phyloP scores from a whole-genome alignment of 1,140 invertebrate genomes.

The Chrysoperla carnea region DNA sequence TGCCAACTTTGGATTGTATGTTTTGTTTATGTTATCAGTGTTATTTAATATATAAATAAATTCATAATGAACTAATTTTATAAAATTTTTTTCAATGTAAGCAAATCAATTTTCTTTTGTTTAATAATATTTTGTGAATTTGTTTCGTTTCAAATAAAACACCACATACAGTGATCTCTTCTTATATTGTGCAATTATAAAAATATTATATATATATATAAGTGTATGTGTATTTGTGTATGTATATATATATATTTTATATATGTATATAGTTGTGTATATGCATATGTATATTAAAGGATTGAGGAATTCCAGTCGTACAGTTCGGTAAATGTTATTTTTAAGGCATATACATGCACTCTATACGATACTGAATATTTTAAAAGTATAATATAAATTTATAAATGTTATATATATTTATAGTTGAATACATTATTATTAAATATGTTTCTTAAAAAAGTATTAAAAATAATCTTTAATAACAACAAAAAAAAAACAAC shows the following conservation, averaged over 20 bases:
- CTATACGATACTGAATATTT: not conserved
- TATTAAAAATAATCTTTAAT: no score
- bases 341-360: not conserved
- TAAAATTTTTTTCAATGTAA: not conserved
- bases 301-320: not conserved
- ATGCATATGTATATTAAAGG: not conserved
- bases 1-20: not conserved
- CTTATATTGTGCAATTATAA: not conserved
- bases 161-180: not conserved
- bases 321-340: not conserved
- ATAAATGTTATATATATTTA: not conserved
- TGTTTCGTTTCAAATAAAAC: not conserved
- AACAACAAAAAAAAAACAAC: no score
- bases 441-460: no score
- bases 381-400: not conserved
- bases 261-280: no score
- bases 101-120: not conserved
- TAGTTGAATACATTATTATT: no score
- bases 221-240: no score
- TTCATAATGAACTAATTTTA: not conserved
- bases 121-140: not conserved
- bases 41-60: not conserved
- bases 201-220: no score
- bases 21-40: not conserved
- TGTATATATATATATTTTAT: no score